phyloP scores from a whole-genome alignment of 2,888 invertebrate genomes.

The Mallateleia sp. region DNA sequence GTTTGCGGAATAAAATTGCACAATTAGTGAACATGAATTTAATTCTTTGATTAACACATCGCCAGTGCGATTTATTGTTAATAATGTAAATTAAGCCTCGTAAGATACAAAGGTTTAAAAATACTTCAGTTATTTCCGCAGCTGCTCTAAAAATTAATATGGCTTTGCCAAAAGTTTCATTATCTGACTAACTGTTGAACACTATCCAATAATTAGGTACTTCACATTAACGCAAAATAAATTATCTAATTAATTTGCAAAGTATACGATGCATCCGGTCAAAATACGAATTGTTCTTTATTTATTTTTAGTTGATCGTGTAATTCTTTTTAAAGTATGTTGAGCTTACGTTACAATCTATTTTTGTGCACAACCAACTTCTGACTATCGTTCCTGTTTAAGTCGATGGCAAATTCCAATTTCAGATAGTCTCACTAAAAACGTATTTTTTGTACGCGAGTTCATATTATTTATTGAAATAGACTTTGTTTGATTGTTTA shows the following conservation, averaged over 20 bases:
- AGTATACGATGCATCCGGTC: not conserved
- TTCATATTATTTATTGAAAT: too few species aligned
- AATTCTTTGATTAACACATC: too few species aligned
- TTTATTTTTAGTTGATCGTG: conserved; percentile 87
- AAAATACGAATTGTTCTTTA: conserved; percentile 53
- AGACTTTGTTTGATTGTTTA: too few species aligned
- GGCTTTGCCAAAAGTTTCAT: conserved; percentile 61
- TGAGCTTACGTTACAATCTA: conserved; percentile 88
- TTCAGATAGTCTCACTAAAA: too few species aligned
- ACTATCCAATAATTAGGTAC: conserved; percentile 46
- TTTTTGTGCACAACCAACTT: conserved; percentile 83
- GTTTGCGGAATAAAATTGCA: too few species aligned
- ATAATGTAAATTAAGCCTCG: too few species aligned
- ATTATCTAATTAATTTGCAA: conserved; percentile 24
- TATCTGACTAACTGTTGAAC: conserved; percentile 39
- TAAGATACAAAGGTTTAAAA: conserved; percentile 50
- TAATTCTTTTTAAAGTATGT: conserved; percentile 87
- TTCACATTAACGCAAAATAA: not conserved
- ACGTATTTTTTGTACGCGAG: too few species aligned
- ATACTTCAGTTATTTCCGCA: conserved; percentile 66
- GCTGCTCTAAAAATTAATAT: conserved; percentile 48
- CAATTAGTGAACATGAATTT: too few species aligned
- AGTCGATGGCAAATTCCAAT: too few species aligned
- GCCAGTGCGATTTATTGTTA: too few species aligned
- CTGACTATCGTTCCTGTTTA: conserved; percentile 70